phyloP scores from a whole-genome alignment of 2,888 invertebrate genomes.

The Oscheius sp. region DNA sequence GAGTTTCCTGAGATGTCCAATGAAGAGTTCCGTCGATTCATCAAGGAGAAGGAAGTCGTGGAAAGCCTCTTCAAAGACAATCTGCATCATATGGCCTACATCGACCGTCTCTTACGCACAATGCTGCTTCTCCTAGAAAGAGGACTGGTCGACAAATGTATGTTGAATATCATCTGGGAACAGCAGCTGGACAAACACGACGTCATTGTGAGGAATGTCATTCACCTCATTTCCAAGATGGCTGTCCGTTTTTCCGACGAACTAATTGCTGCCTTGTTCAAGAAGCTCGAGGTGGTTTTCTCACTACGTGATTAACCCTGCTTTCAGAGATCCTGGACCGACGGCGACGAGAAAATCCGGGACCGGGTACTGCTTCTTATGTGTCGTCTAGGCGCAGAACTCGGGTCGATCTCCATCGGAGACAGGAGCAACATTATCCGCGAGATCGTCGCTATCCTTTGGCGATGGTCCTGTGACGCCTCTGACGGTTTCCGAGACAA shows the following conservation, averaged over 20 bases:
- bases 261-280: constrained; percentile 3
- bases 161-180: constrained; percentile 33
- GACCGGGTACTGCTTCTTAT: constrained; percentile 10
- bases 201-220: constrained; percentile 29
- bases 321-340: constrained; percentile 25
- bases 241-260: constrained; percentile 1
- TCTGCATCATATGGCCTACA: constrained; percentile 39
- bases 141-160: neutral
- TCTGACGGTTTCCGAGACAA: neutral
- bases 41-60: constrained; percentile 24
- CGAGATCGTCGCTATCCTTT: neutral
- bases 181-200: constrained; percentile 37
- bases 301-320: neutral
- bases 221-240: constrained; percentile 14
- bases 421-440: neutral
- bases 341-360: constrained; percentile 20
- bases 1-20: neutral
- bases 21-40: neutral
- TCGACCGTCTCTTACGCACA: constrained; percentile 29
- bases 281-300: constrained; percentile 5
- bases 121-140: constrained; percentile 28
- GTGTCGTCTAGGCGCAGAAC: constrained; percentile 24
- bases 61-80: constrained; percentile 43
- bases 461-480: neutral
- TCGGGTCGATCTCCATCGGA: neutral